A percentile compares a stretch with the other conserved stretches of the same genome.
phyloP scores from a whole-genome alignment of 2,797 vertebrate genomes.

The Sebastes vulpes region DNA sequence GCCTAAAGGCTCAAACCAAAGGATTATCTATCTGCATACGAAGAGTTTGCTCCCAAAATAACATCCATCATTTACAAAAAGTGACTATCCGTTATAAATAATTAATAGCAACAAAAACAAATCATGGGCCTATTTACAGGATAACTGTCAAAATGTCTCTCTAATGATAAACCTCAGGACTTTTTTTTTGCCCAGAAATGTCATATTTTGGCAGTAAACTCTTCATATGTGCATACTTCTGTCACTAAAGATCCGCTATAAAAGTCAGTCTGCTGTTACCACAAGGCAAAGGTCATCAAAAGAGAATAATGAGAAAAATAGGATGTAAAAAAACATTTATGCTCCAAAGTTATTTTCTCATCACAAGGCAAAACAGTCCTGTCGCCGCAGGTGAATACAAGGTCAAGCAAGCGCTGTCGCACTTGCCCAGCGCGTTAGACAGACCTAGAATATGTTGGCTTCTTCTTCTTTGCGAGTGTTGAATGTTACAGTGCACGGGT shows the following conservation, averaged over 20 bases:
- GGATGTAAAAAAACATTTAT: slow-evolving; percentile 58
- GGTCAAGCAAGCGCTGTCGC: slow-evolving; percentile 54
- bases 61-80: slow-evolving; percentile 31
- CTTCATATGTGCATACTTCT: slow-evolving; percentile 54
- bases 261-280: slow-evolving; percentile 61
- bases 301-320: slow-evolving; percentile 65
- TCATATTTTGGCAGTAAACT: slow-evolving; percentile 66
- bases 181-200: slow-evolving; percentile 4
- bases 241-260: slow-evolving; percentile 56
- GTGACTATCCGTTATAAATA: slow-evolving; percentile 7
- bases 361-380: slow-evolving; percentile 85
- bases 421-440: slow-evolving; percentile 41
- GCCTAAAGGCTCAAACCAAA: slow-evolving; percentile 64
- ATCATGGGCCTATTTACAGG: slow-evolving; percentile 50
- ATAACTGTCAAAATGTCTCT: slow-evolving; percentile 30
- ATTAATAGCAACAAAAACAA: slow-evolving; percentile 27
- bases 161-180: neutral
- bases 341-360: slow-evolving; percentile 68
- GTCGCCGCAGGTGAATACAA: slow-evolving; percentile 66
- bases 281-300: slow-evolving; percentile 74
- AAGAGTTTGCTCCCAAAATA: slow-evolving; percentile 72
- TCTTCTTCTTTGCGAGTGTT: slow-evolving; percentile 56
- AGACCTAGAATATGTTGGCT: slow-evolving; percentile 61
- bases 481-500: slow-evolving; percentile 73
- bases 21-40: slow-evolving; percentile 44